Base-by-base conservation (phyloP, 2,797 vertebrate genomes). In the Malurus splendens region DNA sequence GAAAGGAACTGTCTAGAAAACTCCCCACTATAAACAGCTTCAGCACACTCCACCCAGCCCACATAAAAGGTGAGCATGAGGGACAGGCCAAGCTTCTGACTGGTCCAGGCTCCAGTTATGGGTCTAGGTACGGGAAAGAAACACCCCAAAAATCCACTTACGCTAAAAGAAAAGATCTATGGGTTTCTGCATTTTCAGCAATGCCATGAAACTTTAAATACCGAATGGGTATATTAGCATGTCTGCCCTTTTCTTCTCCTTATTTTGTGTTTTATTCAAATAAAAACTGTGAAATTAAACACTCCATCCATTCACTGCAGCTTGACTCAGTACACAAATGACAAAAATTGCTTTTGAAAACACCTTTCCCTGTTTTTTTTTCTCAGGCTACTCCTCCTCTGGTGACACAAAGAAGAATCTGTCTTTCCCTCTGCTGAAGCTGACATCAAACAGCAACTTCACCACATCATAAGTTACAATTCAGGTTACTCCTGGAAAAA, bases 361-460 rank as follows among this genome's bases (percentile, higher is more conserved):
- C 33, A 27, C 10, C 33, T 80, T 71, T 77, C 44, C 28, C 32
- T 56, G 10, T 14, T 45, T 20, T 68, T 57, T 68, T 59, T 51
- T 1, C 82, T 83, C 77, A 83, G 45, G 52, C 80, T 90, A 33
- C 59, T 78, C 66, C 52, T 86, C 64, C 32, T 80, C 54, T 24
- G n/a, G 50, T 79, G 66, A 89, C 48, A 77, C 30, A 73, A 78
- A 70, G 38, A 56, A 83, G 87, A 68, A 76, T 59, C 51, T 67
- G 39, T 19, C 48, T 68, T 88, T 19, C 8, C 18, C 22, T 77
- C 52, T 80, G 64, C 62, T 75, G 55, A 90, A 89, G 50, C 52
- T 30, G 42, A 89, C 77, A 90, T 92, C 85, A 93, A 93, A 95
- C 48, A 72, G 66, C 56, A 76, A 68, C 42, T 90, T 91, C 60